These are phyloP conservation scores for Dolomedes plantarius DNA, from an alignment of 2,888 invertebrate genomes.

Conservation along the genomic window DNA sequence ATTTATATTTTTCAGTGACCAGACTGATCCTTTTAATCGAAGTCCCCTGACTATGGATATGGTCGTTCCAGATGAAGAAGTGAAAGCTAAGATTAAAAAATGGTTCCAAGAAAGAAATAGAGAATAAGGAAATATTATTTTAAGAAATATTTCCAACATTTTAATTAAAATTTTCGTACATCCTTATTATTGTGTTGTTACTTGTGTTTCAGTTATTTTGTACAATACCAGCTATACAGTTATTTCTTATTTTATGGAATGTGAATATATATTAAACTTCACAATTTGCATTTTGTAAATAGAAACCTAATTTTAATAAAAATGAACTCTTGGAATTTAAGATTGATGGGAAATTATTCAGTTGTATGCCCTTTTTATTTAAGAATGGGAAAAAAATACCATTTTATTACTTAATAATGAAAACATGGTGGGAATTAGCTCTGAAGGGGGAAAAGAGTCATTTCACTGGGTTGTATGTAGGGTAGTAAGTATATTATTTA, in stretches of 20 bases:
- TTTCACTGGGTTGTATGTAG: no score
- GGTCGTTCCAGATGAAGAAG: slow-evolving; percentile 86
- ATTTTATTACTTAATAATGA: no score
- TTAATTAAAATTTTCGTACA: slow-evolving; percentile 11
- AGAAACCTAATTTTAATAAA: slow-evolving; percentile 12
- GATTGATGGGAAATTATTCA: no score
- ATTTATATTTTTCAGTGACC: slow-evolving; percentile 88
- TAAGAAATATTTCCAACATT: neutral
- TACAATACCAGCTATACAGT: neutral
- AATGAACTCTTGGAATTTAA: neutral
- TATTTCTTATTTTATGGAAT: neutral
- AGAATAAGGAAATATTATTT: neutral
- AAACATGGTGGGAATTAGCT: no score
- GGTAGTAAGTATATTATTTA: no score
- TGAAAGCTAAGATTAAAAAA: slow-evolving; percentile 85
- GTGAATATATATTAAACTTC: neutral
- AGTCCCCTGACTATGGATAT: slow-evolving; percentile 95
- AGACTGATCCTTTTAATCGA: slow-evolving; percentile 96
- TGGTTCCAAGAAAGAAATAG: slow-evolving; percentile 76
- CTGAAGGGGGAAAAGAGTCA: no score
- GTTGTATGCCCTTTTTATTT: no score
- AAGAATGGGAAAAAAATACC: no score
- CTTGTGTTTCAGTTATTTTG: neutral
- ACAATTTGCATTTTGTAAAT: slow-evolving; percentile 3
- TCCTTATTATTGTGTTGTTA: slow-evolving; percentile 4